Conservation (phyloP, 1,140 invertebrate species). For the Arion vulgaris region DNA sequence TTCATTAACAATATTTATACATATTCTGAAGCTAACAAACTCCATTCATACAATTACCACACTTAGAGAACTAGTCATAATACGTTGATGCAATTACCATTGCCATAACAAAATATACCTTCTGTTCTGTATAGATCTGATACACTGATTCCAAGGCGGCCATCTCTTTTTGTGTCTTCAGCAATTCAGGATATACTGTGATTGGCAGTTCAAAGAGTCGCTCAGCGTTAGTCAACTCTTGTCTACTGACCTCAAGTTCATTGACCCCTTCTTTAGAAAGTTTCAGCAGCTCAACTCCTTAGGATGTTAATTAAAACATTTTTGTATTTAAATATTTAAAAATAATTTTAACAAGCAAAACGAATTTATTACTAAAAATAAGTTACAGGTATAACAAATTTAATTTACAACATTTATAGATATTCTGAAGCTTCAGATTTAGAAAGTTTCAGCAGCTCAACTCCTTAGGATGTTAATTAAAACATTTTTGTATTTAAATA, state of each 20-base stretch:
- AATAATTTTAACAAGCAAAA: neutral
- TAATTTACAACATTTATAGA: no score
- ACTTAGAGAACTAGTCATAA: no score
- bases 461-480: conserved; percentile 56
- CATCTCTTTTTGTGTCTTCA: conserved; percentile 82
- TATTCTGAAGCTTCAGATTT: conserved; percentile 69
- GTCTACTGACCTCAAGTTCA: conserved; percentile 79
- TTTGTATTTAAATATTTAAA: neutral
- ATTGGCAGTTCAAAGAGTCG: conserved; percentile 88
- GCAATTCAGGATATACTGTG: conserved; percentile 84
- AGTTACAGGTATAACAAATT: no score
- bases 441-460: conserved; percentile 78
- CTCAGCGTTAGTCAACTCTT: conserved; percentile 84
- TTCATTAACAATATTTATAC: no score
- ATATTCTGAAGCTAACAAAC: no score
- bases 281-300: conserved; percentile 73
- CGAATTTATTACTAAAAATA: no score
- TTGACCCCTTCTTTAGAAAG: conserved; percentile 80
- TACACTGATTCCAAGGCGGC: conserved; percentile 83
- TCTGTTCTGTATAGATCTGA: conserved; percentile 85
- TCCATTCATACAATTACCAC: neutral
- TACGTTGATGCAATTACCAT: no score
- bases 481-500: neutral
- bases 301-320: no score
- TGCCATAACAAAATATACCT: conserved; percentile 71